Evolutionary conservation across 2,888 invertebrate genomes (phyloP), one percentile per base, ranked within the genome.

Genomic region (Allolobophora icterica): DNA sequence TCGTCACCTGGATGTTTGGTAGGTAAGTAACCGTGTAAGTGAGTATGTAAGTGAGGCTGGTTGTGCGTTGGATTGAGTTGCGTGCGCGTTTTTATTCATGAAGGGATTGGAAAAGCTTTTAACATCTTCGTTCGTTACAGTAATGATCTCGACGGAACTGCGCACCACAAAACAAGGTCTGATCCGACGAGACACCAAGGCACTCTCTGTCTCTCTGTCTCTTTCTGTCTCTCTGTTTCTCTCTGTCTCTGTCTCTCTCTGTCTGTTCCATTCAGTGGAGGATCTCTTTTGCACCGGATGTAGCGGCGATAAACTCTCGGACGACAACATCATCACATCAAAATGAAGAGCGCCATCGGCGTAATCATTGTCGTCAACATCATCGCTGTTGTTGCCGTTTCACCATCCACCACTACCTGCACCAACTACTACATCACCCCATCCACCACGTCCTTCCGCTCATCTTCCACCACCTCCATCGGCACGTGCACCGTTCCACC

Each of bases 41-140:
- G 24, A 52, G 52, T 52, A 52, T 52, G 89, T 35, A 40, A 34
- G 42, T 89, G 34, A 30, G 17, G 24, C 30, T 38, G 33, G 15
- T 40, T 89, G 33, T 38, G 90, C 34, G 90, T 42, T 40, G 38
- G 40, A 42, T 38, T 89, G 42, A 15, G 90, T 89, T n/a, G 90
- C 34, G 90, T 89, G 90, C 45, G 90, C 19, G 90, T 45, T 8
- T 71, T 71, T 71, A 71, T 71, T 71, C 71, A 71, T 71, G 71
- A 71, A 71, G 71, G 71, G 71, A n/a, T 71, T 71, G 8, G 71
- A 71, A 71, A 71, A 71, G 71, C 71, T 71, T 71, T 71, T 71
- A 71, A n/a, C 71, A n/a, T n/a, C 71, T 30, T 71, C n/a, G 8
- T 30, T 71, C 71, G 71, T n/a, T n/a, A n/a, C 71, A 71, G 30